Base-by-base conservation (phyloP, 2,113 vertebrate genomes). In the Tragelaphus buxtoni region DNA sequence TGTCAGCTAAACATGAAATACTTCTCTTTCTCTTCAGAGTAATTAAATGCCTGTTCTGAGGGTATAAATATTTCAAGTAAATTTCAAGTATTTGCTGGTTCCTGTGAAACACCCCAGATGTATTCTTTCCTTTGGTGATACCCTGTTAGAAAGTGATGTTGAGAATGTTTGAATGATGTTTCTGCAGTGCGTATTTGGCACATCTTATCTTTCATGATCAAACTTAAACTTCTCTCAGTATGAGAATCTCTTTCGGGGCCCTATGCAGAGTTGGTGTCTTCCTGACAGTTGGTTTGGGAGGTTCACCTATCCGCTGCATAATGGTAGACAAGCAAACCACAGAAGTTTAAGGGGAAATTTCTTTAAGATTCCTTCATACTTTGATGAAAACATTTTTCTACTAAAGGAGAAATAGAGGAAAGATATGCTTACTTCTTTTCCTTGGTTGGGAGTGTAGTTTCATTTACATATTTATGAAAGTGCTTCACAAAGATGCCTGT, bases 381-480 rank as follows among this genome's bases (percentile, higher is more conserved):
- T 93, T 91, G 35, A 61, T 42, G 91, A 65, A 98, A 97, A 26
- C 39, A 7, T 93, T 96, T 97, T 96, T 72, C 79, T 0, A 1
- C 56, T 92, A 69, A 86, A 39, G 65, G 95, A 86, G 76, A 98
- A 84, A 90, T 74, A 84, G 83, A 97, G 60, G 47, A 20, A 95
- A 42, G 87, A 17, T 47, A 13, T 53, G 16, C 0, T 2, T 89
- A 58, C 22, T 92, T 95, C 91, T 89, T 97, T 97, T 95, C 65
- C 76, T 92, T 97, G 84, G 18, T 80, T 97, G 90, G 84, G 96
- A 98, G 61, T 47, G 65, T 94, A 76, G 88, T 61, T 94, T 55
- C 88, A 94, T 98, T 98, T 98, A 65, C 97, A 97, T 98, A 98
- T 98, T 98, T 98, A 98, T 97, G 97, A 97, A 98, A 98, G 72